These are phyloP conservation scores for Andrena minutula DNA, from an alignment of 2,888 invertebrate species.

Conservation along the genomic window DNA sequence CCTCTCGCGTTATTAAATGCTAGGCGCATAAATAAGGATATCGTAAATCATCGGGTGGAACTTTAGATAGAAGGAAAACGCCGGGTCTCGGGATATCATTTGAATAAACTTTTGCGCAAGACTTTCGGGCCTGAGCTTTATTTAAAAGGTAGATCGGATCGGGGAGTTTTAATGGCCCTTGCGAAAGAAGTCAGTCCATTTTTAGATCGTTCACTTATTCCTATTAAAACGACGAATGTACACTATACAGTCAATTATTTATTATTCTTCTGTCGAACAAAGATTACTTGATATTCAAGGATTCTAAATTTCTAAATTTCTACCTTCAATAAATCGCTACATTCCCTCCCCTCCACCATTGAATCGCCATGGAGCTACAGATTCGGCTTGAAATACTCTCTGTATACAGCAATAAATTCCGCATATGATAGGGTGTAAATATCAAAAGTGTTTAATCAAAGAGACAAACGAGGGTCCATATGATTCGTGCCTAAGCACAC, in stretches of 20 bases:
- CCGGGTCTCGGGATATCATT: constrained; percentile 52
- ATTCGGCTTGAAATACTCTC: constrained; percentile 7
- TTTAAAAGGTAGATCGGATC: constrained; percentile 49
- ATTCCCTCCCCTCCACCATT: background rate
- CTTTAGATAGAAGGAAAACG: constrained; percentile 57
- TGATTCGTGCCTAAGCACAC: constrained; percentile 55
- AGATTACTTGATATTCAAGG: background rate
- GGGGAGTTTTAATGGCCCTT: constrained; percentile 28
- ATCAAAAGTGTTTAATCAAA: constrained; percentile 49
- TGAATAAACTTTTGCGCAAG: constrained; percentile 57
- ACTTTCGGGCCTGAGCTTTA: constrained; percentile 44
- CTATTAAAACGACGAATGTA: background rate
- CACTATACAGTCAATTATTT: background rate
- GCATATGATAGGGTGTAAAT: constrained; percentile 24
- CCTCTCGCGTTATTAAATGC: constrained; percentile 57
- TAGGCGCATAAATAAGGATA: constrained; percentile 59
- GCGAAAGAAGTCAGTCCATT: constrained; percentile 1
- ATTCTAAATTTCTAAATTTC: background rate
- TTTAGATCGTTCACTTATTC: constrained; percentile 20
- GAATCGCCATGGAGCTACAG: constrained; percentile 29
- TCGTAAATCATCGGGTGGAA: constrained; percentile 57
- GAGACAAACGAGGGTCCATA: constrained; percentile 39
- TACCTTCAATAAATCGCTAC: background rate
- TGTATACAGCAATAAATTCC: constrained; percentile 29
- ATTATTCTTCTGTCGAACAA: background rate